Conservation (phyloP, 1,140 invertebrate species). For the Megathymus violae region DNA sequence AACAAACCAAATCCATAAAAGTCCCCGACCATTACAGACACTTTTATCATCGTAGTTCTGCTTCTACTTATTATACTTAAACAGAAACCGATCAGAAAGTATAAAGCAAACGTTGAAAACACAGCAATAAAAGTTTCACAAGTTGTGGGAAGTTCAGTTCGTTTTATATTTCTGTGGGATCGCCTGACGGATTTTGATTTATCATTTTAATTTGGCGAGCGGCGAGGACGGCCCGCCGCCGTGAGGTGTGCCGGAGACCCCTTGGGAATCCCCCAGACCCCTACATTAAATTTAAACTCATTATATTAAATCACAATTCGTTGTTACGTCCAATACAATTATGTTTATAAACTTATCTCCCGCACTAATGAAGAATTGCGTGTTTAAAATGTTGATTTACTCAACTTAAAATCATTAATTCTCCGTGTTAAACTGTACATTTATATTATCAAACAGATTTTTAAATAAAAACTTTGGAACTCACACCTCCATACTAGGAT, state of each 20-base stretch:
- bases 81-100: conserved; percentile 34
- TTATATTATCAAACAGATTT: too few relatives aligned
- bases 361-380: conserved; percentile 12
- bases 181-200: conserved; percentile 75
- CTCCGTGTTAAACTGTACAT: too few relatives aligned
- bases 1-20: conserved; percentile 2
- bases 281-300: conserved; percentile 68
- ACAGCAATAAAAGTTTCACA: conserved; percentile 33
- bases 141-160: conserved; percentile 30
- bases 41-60: conserved; percentile 31
- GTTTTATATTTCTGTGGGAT: conserved; percentile 34
- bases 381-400: neutral
- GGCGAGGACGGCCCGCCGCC: conserved; percentile 62
- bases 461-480: too few relatives aligned
- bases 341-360: conserved; percentile 29
- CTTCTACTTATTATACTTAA: conserved; percentile 25
- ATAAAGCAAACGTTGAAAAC: conserved; percentile 35
- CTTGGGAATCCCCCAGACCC: conserved; percentile 51
- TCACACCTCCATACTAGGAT: too few relatives aligned
- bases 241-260: conserved; percentile 41
- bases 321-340: conserved; percentile 47
- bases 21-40: conserved; percentile 13
- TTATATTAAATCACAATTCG: conserved; percentile 62
- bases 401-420: neutral
- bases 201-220: conserved; percentile 77